These are phyloP conservation scores for Griposia aprilina DNA, from an alignment of 2,888 invertebrate species.

Conservation along the genomic window DNA sequence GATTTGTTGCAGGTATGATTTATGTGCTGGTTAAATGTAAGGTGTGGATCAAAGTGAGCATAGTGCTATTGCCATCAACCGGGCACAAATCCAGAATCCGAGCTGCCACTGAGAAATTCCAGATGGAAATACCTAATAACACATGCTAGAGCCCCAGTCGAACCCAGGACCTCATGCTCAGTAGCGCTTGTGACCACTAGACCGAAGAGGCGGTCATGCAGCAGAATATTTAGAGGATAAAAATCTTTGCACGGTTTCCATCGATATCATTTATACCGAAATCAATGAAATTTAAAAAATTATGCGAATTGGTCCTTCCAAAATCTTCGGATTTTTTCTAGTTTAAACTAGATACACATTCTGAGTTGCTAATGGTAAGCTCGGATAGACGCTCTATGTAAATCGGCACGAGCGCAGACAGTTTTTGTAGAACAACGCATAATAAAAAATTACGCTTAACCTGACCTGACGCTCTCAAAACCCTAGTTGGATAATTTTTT, in stretches of 20 bases:
- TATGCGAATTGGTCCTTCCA: background rate
- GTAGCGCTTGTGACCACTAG: too few relatives aligned
- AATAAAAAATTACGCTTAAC: background rate
- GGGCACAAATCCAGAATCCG: background rate
- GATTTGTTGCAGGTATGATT: too few relatives aligned
- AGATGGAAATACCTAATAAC: too few relatives aligned
- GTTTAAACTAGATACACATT: background rate
- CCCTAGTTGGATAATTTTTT: constrained; percentile 7
- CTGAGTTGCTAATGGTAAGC: background rate
- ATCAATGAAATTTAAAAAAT: background rate
- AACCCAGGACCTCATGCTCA: too few relatives aligned
- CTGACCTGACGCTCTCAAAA: background rate
- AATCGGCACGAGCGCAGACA: background rate
- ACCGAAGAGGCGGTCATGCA: too few relatives aligned
- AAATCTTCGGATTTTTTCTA: background rate
- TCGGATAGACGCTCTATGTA: background rate
- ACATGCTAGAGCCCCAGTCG: too few relatives aligned
- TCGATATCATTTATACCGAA: background rate
- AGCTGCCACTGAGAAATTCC: background rate
- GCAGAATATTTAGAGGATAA: too few relatives aligned
- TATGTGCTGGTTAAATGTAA: too few relatives aligned
- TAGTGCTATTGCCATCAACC: background rate
- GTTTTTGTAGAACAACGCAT: background rate
- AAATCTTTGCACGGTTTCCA: constrained; percentile 1
- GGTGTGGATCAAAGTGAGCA: too few relatives aligned